Evolutionary conservation across 2,797 vertebrate genomes (phyloP), one percentile per base, ranked within the genome.

Genomic region (Sebastes iracundus): DNA sequence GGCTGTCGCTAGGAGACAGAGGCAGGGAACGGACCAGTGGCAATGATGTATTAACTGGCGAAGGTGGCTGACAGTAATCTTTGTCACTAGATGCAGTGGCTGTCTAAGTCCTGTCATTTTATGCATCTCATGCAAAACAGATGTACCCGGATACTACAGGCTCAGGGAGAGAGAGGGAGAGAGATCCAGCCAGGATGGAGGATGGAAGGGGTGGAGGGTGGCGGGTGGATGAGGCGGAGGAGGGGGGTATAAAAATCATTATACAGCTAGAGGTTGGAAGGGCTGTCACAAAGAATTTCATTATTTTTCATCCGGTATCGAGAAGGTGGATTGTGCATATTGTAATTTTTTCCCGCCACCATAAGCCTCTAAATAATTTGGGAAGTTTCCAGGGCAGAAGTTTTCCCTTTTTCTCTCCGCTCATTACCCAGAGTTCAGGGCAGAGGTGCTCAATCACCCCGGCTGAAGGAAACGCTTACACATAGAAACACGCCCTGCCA

Each of bases 91-190:
- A 97, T 97, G 97, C 97, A 97, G 97, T 96, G 96, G 97, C 97
- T 98, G 97, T 98, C 97, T 96, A 96, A 98, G 96, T 97, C 96
- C 97, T 98, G 97, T 98, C 97, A 98, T 97, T 97, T 97, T 97
- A 97, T 97, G 96, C 96, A 97, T 96, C 96, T 97, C 96, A 97
- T 97, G 97, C 97, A 98, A 97, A 97, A 97, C 97, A 98, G 97
- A 97, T 97, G 96, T 97, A 97, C 96, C 96, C 95, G 96, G 96
- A 97, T 97, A 95, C 93, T 94, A 91, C 85, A 71, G 93, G 92
- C 92, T 89, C 83, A 87, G 91, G 64, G 84, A 93, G 91, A 82
- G 88, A 63, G 42, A 46, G 14, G 14, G 88, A 62, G 73, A 64
- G 76, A 75, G 75, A 89, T 83, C 61, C 60, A 72, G 85, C 74